These are phyloP conservation scores for Sminthurides bifidus DNA, from an alignment of 1,140 invertebrate species.

Conservation along the genomic window DNA sequence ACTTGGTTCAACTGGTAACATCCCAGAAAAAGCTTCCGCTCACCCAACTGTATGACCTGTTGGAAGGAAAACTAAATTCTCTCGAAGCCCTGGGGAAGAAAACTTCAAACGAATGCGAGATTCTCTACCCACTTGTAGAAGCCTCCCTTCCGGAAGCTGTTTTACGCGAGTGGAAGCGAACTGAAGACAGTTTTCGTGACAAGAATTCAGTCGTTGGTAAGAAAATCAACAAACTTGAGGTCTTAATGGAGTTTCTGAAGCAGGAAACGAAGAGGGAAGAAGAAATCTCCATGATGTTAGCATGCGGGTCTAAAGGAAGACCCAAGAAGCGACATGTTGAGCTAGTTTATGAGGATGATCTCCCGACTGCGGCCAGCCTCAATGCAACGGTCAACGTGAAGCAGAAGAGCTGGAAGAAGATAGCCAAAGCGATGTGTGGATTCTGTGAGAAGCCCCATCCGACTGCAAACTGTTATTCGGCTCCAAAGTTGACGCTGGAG, in stretches of 20 bases:
- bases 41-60: conserved; percentile 27
- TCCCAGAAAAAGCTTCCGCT: background rate
- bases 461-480: background rate
- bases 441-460: background rate
- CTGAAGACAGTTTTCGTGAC: no score
- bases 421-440: background rate
- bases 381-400: no score
- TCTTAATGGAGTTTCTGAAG: background rate
- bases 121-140: conserved; percentile 36
- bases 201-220: no score
- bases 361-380: background rate
- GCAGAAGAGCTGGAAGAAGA: background rate
- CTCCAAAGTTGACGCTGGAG: background rate
- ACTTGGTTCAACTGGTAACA: background rate
- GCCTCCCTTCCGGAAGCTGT: conserved; percentile 32
- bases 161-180: conserved; percentile 33
- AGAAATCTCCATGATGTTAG: no score
- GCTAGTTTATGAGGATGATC: no score
- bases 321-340: no score
- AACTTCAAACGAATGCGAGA: conserved; percentile 34
- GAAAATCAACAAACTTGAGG: background rate
- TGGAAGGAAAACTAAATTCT: conserved; percentile 31
- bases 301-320: no score
- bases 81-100: conserved; percentile 35
- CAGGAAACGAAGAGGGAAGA: no score